A percentile compares a stretch with the other conserved stretches of the same genome.
These are phyloP conservation scores for Hydroisotoma schaefferi DNA, from an alignment of 2,888 invertebrate species.

Conservation along the genomic window DNA sequence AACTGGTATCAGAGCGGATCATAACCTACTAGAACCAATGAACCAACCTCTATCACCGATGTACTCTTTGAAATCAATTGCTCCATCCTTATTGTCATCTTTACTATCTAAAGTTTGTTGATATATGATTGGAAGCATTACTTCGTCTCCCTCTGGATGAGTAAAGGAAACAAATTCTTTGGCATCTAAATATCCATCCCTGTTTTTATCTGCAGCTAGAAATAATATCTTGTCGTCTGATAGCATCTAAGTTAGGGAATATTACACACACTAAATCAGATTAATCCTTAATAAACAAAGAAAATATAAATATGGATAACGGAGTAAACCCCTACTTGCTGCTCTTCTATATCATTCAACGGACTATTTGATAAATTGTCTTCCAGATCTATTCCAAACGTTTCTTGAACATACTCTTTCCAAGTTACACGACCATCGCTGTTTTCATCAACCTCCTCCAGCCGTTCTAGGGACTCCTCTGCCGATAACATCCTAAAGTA, in stretches of 20 bases:
- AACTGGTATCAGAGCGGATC: too few relatives aligned
- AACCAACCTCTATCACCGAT: conserved; percentile 64
- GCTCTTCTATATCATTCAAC: conserved; percentile 48
- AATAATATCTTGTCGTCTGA: conserved; percentile 82
- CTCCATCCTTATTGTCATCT: conserved; percentile 79
- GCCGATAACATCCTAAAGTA: conserved; percentile 68
- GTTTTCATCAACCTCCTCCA: conserved; percentile 81
- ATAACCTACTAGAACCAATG: conserved; percentile 8
- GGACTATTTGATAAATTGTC: conserved; percentile 46
- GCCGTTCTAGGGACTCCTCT: conserved; percentile 80
- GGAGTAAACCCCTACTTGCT: conserved; percentile 36
- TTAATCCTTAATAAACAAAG: background rate
- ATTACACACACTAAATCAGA: background rate
- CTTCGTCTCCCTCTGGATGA: conserved; percentile 87
- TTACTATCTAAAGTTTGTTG: conserved; percentile 70
- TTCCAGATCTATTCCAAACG: conserved; percentile 69
- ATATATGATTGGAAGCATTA: conserved; percentile 76
- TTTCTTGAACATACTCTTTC: conserved; percentile 84
- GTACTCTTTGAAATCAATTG: conserved; percentile 80
- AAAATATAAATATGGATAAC: background rate
- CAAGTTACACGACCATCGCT: conserved; percentile 78
- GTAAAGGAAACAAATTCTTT: conserved; percentile 84
- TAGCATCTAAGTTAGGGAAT: conserved; percentile 54
- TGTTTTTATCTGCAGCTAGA: conserved; percentile 74
- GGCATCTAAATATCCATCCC: conserved; percentile 69